A percentile compares a stretch with the other conserved stretches of the same genome.
Conservation (phyloP, 30 jellyfish, hydroid and myxozoan genomes). For the Calvadosia cruxmelitensis region DNA sequence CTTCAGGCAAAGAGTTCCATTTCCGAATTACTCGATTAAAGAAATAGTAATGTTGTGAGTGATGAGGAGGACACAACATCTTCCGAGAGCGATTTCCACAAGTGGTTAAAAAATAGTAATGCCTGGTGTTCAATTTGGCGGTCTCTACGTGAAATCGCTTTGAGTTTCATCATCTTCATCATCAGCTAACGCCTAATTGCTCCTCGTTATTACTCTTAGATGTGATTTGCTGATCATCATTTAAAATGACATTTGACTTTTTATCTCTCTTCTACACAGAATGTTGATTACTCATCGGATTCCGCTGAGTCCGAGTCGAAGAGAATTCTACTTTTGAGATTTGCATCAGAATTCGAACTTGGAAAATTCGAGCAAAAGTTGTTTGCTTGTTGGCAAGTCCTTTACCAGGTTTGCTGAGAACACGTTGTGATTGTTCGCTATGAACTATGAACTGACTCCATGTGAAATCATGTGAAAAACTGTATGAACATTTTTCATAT, state of each 20-base stretch:
- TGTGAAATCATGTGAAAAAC: too few relatives aligned
- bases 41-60: too few relatives aligned
- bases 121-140: too few relatives aligned
- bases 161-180: too few relatives aligned
- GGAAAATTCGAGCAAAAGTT: conserved; percentile 86
- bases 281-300: conserved; percentile 46
- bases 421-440: neutral
- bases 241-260: neutral
- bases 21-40: too few relatives aligned
- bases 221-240: neutral
- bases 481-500: too few relatives aligned
- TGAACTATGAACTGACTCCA: neutral
- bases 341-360: conserved; percentile 72
- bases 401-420: conserved; percentile 53
- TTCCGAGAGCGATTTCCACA: neutral
- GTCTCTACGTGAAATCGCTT: too few relatives aligned
- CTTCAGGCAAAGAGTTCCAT: too few relatives aligned
- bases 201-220: neutral
- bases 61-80: too few relatives aligned
- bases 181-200: neutral
- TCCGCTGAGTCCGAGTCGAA: conserved; percentile 22
- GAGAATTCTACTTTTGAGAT: conserved; percentile 49
- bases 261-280: conserved; percentile 17
- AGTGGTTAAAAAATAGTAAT: too few relatives aligned
- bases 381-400: conserved; percentile 69